Evolutionary conservation across 2,113 vertebrate genomes (phyloP).

Genomic region (Vanacampus margaritifer): DNA sequence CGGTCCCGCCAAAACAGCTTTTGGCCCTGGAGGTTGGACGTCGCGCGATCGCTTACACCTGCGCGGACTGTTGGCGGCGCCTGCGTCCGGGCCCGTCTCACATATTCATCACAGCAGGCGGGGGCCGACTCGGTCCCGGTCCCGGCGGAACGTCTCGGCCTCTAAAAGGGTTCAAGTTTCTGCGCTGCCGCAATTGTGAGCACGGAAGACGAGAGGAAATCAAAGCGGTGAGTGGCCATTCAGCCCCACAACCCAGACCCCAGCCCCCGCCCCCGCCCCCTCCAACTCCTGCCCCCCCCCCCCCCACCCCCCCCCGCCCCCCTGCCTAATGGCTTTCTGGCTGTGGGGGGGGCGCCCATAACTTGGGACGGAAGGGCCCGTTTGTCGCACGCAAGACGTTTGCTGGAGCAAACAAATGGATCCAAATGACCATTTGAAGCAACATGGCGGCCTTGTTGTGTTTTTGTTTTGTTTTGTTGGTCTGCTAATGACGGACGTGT

Average conservation of each 20-base stretch:
- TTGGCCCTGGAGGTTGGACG: constrained; percentile 21
- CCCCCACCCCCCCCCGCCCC: no score
- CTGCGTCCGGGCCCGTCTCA: neutral
- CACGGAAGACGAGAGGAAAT: neutral
- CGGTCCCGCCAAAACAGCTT: constrained; percentile 2
- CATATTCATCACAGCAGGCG: neutral
- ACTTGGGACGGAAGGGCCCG: neutral
- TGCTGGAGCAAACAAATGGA: neutral
- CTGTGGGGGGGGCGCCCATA: neutral
- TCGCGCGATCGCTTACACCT: constrained; percentile 32
- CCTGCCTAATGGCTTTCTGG: no score
- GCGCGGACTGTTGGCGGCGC: neutral
- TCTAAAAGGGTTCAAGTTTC: neutral
- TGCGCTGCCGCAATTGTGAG: neutral
- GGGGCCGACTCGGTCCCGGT: neutral
- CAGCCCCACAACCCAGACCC: no score
- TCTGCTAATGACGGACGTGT: neutral
- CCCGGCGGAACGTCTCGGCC: neutral
- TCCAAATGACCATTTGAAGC: neutral
- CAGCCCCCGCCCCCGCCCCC: no score
- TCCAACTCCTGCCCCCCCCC: no score
- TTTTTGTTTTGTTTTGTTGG: neutral
- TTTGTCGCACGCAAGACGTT: neutral
- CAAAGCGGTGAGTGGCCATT: neutral
- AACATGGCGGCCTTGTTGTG: neutral